Conservation (phyloP, 2,888 invertebrate genomes). For the Stenoptilia bipunctidactyla region DNA sequence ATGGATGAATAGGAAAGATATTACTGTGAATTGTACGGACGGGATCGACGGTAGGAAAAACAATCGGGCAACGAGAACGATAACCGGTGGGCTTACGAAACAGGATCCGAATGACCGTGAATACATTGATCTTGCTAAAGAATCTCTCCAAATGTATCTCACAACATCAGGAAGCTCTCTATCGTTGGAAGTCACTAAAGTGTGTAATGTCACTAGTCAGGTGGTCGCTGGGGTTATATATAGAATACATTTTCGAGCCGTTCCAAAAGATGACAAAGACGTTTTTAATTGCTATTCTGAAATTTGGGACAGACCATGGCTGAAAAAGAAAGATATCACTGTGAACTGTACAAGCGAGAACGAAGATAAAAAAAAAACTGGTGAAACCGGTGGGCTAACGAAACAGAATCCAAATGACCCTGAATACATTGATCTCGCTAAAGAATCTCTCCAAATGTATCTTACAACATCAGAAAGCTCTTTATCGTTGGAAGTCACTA, state of each 20-base stretch:
- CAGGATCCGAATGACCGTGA: conserved; percentile 19
- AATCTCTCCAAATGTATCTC: conserved; percentile 23
- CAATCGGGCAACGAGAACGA: conserved; percentile 13
- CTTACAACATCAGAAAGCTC: conserved; percentile 9
- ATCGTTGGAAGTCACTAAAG: conserved; percentile 25
- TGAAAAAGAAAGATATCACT: not conserved
- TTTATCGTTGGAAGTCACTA: conserved; percentile 19
- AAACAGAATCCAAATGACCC: conserved; percentile 18
- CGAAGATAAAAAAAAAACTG: too few relatives aligned
- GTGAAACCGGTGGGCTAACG: too few relatives aligned
- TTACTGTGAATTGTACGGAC: not conserved
- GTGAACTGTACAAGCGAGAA: not conserved
- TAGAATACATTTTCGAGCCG: conserved; percentile 64
- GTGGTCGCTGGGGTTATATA: conserved; percentile 58
- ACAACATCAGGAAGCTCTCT: conserved; percentile 18
- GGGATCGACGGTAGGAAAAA: not conserved
- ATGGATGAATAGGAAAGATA: conserved; percentile 65
- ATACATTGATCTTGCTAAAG: conserved; percentile 23
- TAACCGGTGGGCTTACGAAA: not conserved
- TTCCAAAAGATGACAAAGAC: conserved; percentile 46
- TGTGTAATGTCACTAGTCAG: conserved; percentile 43
- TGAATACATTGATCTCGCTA: conserved; percentile 17
- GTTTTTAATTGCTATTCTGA: not conserved
- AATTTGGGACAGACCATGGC: conserved; percentile 3
- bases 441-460: conserved; percentile 21